These are phyloP conservation scores for Rosalia funebris DNA, from an alignment of 2,888 invertebrate species.

Conservation along the genomic window DNA sequence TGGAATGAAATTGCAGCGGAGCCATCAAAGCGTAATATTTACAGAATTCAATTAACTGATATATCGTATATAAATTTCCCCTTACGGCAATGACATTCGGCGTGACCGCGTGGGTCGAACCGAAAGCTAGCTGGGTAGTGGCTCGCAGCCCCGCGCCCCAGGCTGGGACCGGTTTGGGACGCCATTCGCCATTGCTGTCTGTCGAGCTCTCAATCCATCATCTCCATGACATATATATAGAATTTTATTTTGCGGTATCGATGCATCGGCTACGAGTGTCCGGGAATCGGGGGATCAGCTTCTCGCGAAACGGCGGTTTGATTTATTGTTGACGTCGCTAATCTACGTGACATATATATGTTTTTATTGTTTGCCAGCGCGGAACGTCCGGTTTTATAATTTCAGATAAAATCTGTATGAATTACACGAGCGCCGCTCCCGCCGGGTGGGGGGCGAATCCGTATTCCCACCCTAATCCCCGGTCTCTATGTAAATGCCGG, in stretches of 20 bases:
- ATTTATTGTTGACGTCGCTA: constrained; percentile 65
- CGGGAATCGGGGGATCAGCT: constrained; percentile 41
- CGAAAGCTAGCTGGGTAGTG: constrained; percentile 24
- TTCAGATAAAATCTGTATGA: constrained; percentile 63
- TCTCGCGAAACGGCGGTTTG: constrained; percentile 64
- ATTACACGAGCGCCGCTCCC: constrained; percentile 49
- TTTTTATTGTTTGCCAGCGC: constrained; percentile 64
- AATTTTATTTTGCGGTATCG: constrained; percentile 64
- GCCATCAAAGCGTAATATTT: constrained; percentile 58
- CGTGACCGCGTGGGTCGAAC: constrained; percentile 37
- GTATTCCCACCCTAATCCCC: constrained; percentile 43
- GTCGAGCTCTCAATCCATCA: constrained; percentile 62
- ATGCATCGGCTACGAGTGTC: constrained; percentile 55
- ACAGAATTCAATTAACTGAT: constrained; percentile 60
- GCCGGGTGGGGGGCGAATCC: constrained; percentile 5
- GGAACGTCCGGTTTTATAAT: constrained; percentile 63
- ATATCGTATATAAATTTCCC: constrained; percentile 60
- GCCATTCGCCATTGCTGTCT: constrained; percentile 57
- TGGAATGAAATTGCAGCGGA: constrained; percentile 54
- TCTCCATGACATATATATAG: constrained; percentile 61
- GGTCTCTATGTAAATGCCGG: constrained; percentile 63
- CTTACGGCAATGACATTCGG: constrained; percentile 57
- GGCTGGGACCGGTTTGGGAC: constrained; percentile 31
- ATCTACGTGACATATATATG: constrained; percentile 65
- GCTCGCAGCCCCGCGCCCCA: constrained; percentile 26